These are phyloP conservation scores for Idaea aversata DNA, from an alignment of 2,888 invertebrate species.

Conservation along the genomic window DNA sequence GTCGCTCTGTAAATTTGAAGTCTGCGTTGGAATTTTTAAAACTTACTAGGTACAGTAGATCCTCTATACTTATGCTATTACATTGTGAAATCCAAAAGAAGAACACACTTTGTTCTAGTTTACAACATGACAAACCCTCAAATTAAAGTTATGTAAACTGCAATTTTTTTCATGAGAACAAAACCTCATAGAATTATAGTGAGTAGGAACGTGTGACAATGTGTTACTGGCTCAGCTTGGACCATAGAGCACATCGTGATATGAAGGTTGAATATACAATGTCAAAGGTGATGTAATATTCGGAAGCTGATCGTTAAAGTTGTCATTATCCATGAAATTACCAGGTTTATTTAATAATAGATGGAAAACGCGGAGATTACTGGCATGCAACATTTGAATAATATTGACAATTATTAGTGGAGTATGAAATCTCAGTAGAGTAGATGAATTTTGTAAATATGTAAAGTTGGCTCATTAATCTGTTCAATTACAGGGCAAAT, in stretches of 20 bases:
- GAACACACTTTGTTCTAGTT: neutral
- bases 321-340: neutral
- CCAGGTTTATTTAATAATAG: neutral
- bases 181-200: neutral
- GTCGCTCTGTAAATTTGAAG: too few relatives aligned
- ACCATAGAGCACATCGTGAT: neutral
- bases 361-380: neutral
- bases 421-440: neutral
- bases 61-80: neutral
- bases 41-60: neutral
- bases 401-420: neutral
- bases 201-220: neutral
- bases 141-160: neutral
- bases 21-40: neutral
- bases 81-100: neutral
- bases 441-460: slow-evolving; percentile 16
- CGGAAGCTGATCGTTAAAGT: neutral
- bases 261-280: neutral
- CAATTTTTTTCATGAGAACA: neutral
- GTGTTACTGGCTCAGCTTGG: neutral
- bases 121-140: neutral
- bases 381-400: neutral
- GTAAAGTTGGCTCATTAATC: slow-evolving; percentile 21
- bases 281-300: neutral
- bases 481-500: too few relatives aligned